Percentiles rank a stretch among this genome's conserved stretches.
These are phyloP conservation scores for Sturmia bella DNA, from an alignment of 2,888 invertebrate genomes.

Conservation along the genomic window DNA sequence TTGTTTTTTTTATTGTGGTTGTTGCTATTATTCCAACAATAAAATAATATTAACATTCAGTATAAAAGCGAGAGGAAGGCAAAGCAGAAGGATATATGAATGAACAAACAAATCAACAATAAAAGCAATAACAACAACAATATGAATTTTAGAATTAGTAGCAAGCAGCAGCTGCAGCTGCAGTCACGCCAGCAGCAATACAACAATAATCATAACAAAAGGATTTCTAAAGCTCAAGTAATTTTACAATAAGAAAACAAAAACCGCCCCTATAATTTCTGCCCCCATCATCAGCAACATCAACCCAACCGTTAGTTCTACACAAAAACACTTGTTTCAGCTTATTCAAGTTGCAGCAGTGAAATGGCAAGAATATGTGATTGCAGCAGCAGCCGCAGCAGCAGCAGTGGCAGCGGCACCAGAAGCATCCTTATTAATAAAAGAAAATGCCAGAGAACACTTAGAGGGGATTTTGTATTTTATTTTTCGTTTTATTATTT, in stretches of 20 bases:
- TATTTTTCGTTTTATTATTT: constrained; percentile 17
- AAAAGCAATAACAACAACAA: constrained; percentile 31
- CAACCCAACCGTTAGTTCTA: constrained; percentile 35
- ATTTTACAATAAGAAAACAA: constrained; percentile 43
- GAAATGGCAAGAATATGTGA: constrained; percentile 19
- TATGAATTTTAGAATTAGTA: constrained; percentile 42
- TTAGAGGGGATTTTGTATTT: constrained; percentile 54
- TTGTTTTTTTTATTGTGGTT: constrained; percentile 17
- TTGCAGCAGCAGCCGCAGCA: neutral
- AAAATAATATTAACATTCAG: constrained; percentile 29
- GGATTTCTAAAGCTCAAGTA: constrained; percentile 61
- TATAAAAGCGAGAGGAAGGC: constrained; percentile 29
- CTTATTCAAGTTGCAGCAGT: constrained; percentile 29
- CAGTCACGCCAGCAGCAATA: constrained; percentile 43
- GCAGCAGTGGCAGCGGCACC: constrained; percentile 15
- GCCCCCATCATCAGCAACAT: constrained; percentile 24
- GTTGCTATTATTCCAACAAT: constrained; percentile 43
- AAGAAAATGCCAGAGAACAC: constrained; percentile 51
- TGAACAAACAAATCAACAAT: constrained; percentile 66
- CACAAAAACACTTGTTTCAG: constrained; percentile 56
- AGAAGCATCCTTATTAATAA: constrained; percentile 30
- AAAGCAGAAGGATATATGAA: constrained; percentile 50
- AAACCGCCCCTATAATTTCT: constrained; percentile 61
- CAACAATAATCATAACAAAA: constrained; percentile 70
- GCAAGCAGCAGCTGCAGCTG: constrained; percentile 37